Evolutionary conservation across 2,113 vertebrate genomes (phyloP).

Genomic region (Gavialis gangeticus): DNA sequence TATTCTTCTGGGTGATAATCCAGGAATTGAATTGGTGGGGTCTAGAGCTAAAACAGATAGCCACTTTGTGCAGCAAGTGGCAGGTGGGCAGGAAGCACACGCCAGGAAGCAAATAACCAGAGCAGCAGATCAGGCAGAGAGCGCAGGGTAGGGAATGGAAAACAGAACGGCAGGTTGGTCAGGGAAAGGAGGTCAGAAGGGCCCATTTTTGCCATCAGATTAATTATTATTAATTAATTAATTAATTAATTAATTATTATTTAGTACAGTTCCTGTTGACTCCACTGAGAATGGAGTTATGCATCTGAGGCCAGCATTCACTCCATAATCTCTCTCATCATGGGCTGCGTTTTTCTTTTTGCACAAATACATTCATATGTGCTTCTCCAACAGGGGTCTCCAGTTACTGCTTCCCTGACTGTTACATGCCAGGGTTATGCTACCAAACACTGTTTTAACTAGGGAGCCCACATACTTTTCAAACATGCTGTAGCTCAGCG

Average conservation of each 20-base stretch:
- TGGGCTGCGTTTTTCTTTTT: neutral
- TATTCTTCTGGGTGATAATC: too few species aligned
- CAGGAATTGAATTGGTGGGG: too few species aligned
- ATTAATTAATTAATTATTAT: too few species aligned
- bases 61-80: too few species aligned
- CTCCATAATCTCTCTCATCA: neutral
- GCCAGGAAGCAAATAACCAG: too few species aligned
- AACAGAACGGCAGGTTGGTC: neutral
- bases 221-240: too few species aligned
- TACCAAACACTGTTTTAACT: neutral
- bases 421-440: neutral
- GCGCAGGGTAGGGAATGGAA: too few species aligned
- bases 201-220: neutral
- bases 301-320: neutral
- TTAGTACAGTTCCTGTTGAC: neutral
- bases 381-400: neutral
- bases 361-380: fast-evolving
- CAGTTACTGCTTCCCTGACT: neutral
- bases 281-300: neutral
- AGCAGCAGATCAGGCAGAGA: too few species aligned
- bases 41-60: too few species aligned
- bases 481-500: neutral
- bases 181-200: fast-evolving
- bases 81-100: too few species aligned
- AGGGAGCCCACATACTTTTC: neutral